Percentiles rank a stretch among this genome's conserved stretches.
phyloP scores from a whole-genome alignment of 2,113 vertebrate genomes.

The Podilymbus podiceps region DNA sequence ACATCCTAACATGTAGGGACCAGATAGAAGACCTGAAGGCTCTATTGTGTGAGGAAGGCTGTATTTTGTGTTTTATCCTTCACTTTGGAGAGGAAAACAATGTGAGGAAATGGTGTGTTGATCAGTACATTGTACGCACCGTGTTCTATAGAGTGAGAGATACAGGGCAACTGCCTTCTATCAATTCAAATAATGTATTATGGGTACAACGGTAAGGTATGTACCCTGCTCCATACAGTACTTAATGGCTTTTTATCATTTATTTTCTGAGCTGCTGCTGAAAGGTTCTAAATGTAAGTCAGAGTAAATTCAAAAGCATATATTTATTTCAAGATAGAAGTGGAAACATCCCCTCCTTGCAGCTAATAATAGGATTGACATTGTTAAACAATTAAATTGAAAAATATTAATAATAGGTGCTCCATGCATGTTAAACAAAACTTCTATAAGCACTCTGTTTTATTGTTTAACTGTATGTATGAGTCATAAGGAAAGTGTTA shows the following conservation, averaged over 20 bases:
- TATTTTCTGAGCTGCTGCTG: constrained; percentile 7
- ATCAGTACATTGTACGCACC: neutral
- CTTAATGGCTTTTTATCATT: neutral
- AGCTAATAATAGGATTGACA: constrained; percentile 56
- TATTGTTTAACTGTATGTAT: constrained; percentile 70
- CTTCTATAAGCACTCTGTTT: constrained; percentile 27
- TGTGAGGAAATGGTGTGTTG: constrained; percentile 50
- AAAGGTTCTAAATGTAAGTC: neutral
- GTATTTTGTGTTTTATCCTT: constrained; percentile 49
- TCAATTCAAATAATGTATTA: neutral
- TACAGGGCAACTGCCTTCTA: neutral
- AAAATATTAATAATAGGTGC: constrained; percentile 55
- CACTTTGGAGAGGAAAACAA: constrained; percentile 26
- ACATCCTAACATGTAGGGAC: neutral
- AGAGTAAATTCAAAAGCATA: neutral
- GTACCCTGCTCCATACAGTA: neutral
- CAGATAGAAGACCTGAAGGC: constrained; percentile 36
- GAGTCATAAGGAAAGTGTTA: constrained; percentile 74
- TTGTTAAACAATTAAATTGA: constrained; percentile 42
- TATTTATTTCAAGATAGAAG: constrained; percentile 31
- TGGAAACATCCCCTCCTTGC: constrained; percentile 41
- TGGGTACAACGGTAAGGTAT: neutral
- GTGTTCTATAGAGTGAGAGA: neutral
- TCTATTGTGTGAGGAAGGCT: constrained; percentile 42
- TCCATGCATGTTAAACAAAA: constrained; percentile 46